phyloP scores from a whole-genome alignment of 2,113 vertebrate species.

The Danionella cerebrum region DNA sequence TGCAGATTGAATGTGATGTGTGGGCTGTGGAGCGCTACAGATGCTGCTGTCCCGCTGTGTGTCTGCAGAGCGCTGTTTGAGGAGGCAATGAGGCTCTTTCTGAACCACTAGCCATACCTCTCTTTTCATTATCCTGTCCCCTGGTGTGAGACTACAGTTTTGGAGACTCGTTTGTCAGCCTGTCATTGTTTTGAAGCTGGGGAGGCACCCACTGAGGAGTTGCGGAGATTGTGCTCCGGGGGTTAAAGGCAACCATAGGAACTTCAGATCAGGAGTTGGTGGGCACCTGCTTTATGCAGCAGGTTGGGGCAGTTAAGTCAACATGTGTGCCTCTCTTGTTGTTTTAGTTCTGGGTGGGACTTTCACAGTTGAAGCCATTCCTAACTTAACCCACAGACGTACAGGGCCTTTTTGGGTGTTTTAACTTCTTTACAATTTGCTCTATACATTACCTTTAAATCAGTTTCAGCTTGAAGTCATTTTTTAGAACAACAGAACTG shows the following conservation, averaged over 20 bases:
- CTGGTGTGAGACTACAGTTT: constrained; percentile 25
- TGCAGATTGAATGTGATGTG: constrained; percentile 36
- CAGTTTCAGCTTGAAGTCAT: no score
- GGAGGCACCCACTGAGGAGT: not conserved
- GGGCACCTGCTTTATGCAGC: not conserved
- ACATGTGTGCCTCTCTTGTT: not conserved
- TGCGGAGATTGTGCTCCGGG: not conserved
- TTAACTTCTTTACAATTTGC: no score
- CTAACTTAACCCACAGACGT: no score
- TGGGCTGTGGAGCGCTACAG: constrained; percentile 26
- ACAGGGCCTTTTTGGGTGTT: no score
- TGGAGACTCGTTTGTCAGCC: constrained; percentile 32
- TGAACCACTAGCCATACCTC: constrained; percentile 28
- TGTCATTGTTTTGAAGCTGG: constrained; percentile 24
- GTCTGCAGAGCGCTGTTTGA: constrained; percentile 20
- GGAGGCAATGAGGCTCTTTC: constrained; percentile 33
- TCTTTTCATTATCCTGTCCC: constrained; percentile 38
- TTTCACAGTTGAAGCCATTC: no score
- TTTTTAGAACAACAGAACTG: no score
- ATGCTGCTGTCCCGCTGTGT: constrained; percentile 15
- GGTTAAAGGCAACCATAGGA: constrained; percentile 26
- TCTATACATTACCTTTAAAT: no score
- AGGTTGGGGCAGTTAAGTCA: not conserved
- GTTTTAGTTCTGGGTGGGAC: not conserved
- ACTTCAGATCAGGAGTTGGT: not conserved